Percentiles rank a stretch among this genome's conserved stretches.
These are phyloP conservation scores for Phyllotreta cruciferae DNA, from an alignment of 2,888 invertebrate genomes.

Conservation along the genomic window DNA sequence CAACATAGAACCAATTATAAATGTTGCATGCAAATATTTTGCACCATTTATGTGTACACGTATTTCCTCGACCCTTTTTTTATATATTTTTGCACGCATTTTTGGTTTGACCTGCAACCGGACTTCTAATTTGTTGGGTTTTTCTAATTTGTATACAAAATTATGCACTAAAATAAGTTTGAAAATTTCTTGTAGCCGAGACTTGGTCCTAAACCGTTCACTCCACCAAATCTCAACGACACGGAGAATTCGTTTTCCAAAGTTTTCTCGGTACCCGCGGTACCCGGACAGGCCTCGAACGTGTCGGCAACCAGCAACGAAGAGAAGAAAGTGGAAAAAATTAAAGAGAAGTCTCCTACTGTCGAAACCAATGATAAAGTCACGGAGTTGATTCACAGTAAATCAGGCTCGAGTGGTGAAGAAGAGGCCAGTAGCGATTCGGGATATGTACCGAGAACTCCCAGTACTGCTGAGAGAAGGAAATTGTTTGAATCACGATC, in stretches of 20 bases:
- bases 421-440: slow-evolving; percentile 70
- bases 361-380: slow-evolving; percentile 31
- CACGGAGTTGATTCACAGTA: slow-evolving; percentile 64
- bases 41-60: too few species aligned
- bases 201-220: slow-evolving; percentile 85
- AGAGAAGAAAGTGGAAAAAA: slow-evolving; percentile 22
- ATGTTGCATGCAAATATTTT: too few species aligned
- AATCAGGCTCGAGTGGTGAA: slow-evolving; percentile 69
- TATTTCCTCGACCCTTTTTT: too few species aligned
- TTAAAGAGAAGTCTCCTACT: slow-evolving; percentile 34
- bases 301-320: slow-evolving; percentile 19
- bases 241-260: slow-evolving; percentile 77
- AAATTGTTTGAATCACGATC: slow-evolving; percentile 70
- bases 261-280: slow-evolving; percentile 81
- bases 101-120: too few species aligned
- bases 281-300: slow-evolving; percentile 62
- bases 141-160: not conserved
- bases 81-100: too few species aligned
- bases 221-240: slow-evolving; percentile 75
- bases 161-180: too few species aligned
- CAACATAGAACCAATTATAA: too few species aligned
- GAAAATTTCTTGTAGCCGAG: slow-evolving; percentile 74
- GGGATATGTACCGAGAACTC: slow-evolving; percentile 75
- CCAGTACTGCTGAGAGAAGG: slow-evolving; percentile 81
- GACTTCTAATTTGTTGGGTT: too few species aligned